phyloP scores from a whole-genome alignment of 2,888 invertebrate species.

The Dasypolia templi region DNA sequence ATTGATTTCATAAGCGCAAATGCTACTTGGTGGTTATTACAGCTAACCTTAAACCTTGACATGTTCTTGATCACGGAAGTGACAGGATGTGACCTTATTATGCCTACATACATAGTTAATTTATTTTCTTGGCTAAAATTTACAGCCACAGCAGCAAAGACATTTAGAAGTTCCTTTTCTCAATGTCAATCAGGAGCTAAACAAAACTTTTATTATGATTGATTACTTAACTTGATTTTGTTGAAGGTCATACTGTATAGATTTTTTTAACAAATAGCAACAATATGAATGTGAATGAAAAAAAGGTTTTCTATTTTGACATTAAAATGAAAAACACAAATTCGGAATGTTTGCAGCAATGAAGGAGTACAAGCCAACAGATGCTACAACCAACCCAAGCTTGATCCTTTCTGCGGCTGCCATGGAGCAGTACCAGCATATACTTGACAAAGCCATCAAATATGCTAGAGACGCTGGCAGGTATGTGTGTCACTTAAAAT shows the following conservation, averaged over 20 bases:
- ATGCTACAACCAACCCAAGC: constrained; percentile 99
- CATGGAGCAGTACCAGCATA: constrained; percentile 97
- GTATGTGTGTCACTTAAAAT: constrained; percentile 66
- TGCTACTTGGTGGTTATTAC: neutral
- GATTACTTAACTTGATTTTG: neutral
- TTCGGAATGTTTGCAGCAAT: constrained; percentile 92
- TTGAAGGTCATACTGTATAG: constrained; percentile 34
- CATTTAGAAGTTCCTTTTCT: neutral
- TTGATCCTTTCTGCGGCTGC: constrained; percentile 98
- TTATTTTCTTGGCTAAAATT: neutral
- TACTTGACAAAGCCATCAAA: constrained; percentile 97
- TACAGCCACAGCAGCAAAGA: neutral
- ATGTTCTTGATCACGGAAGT: constrained; percentile 16
- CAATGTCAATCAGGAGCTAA: neutral
- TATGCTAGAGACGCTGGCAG: constrained; percentile 92
- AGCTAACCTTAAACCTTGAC: constrained; percentile 8
- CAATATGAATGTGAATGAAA: neutral
- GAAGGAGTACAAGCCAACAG: constrained; percentile 98
- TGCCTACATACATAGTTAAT: neutral
- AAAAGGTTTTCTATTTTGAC: neutral
- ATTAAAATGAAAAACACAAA: neutral
- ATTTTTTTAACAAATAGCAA: neutral
- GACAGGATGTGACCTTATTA: constrained; percentile 27
- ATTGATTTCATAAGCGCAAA: neutral
- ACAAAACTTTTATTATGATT: neutral